phyloP scores from a whole-genome alignment of 2,888 invertebrate genomes.

The Dexiosoma caninum region DNA sequence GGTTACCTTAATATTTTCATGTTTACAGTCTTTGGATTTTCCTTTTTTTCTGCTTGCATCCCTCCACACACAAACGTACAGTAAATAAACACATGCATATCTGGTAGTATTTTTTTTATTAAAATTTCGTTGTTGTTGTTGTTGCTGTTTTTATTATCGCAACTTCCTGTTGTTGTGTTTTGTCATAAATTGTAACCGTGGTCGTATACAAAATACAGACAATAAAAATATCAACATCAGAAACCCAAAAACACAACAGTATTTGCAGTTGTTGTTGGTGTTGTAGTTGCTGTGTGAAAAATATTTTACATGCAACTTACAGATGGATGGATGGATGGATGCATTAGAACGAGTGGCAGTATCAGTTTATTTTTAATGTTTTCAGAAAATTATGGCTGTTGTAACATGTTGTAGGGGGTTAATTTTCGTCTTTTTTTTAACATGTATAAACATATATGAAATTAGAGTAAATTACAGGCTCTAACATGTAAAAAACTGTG shows the following conservation, averaged over 20 bases:
- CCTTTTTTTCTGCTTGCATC: too few relatives aligned
- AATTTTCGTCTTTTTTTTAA: background rate
- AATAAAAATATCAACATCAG: conserved; percentile 35
- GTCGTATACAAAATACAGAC: conserved; percentile 32
- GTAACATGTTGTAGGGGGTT: conserved; percentile 19
- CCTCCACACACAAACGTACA: too few relatives aligned
- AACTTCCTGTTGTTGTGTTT: conserved; percentile 61
- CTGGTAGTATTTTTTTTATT: background rate
- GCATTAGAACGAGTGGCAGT: background rate
- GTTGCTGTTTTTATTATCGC: conserved; percentile 44
- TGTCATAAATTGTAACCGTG: conserved; percentile 59
- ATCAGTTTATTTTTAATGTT: conserved; percentile 29
- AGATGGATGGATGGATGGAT: background rate
- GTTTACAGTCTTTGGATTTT: too few relatives aligned
- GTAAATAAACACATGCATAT: too few relatives aligned
- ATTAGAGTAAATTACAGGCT: too few relatives aligned
- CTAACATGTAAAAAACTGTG: too few relatives aligned
- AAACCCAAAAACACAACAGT: conserved; percentile 14
- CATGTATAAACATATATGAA: too few relatives aligned
- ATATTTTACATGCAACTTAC: background rate
- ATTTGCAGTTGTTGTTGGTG: background rate
- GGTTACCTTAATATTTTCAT: too few relatives aligned
- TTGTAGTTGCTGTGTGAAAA: background rate
- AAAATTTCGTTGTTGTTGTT: conserved; percentile 22
- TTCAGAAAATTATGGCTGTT: conserved; percentile 19